Conservation (phyloP, 1,140 invertebrate species). For the Drosophila equinoxialis region DNA sequence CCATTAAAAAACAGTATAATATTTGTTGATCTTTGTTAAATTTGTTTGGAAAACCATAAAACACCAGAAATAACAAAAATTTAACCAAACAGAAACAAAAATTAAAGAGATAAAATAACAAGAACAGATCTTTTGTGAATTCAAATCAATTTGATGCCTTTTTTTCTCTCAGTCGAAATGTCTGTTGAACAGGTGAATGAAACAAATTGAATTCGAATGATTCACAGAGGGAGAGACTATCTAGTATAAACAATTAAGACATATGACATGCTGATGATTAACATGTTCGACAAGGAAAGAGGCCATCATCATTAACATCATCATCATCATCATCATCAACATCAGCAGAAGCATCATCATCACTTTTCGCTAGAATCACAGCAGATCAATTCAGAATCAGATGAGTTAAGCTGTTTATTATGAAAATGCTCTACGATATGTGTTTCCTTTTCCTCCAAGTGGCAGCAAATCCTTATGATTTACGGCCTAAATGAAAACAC, state of each 20-base stretch:
- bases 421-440: not conserved
- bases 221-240: constrained; percentile 23
- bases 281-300: constrained; percentile 54
- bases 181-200: constrained; percentile 39
- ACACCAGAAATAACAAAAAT: constrained; percentile 10
- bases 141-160: constrained; percentile 23
- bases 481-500: constrained; percentile 1
- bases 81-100: constrained; percentile 21
- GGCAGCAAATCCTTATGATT: constrained; percentile 32
- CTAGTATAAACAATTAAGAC: constrained; percentile 50
- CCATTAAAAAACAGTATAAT: constrained; percentile 43
- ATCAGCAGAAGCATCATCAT: not conserved
- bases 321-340: not conserved
- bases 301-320: not conserved
- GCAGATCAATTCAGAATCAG: not conserved
- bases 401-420: not conserved
- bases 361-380: constrained; percentile 5
- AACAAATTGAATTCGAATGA: constrained; percentile 39
- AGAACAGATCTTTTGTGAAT: constrained; percentile 34
- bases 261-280: constrained; percentile 45
- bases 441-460: not conserved
- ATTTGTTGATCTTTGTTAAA: constrained; percentile 40
- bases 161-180: constrained; percentile 6
- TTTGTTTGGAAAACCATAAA: constrained; percentile 59
- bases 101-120: constrained; percentile 32